Percentiles rank a stretch among this genome's conserved stretches.
Evolutionary conservation across 30 jellyfish, hydroid and myxozoan species (phyloP).

Genomic region (Morbakka virulenta): DNA sequence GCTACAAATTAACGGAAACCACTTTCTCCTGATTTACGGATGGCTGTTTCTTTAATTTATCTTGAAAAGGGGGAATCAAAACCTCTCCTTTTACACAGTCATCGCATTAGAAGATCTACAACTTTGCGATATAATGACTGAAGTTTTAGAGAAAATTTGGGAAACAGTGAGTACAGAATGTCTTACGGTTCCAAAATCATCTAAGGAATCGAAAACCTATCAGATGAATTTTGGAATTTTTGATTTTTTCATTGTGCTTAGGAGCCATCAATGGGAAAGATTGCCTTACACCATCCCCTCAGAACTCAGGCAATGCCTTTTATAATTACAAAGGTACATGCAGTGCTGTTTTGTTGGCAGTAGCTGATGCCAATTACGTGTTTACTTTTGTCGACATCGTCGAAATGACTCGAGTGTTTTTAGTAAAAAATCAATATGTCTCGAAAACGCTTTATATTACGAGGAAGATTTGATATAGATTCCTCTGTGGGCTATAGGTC

Average conservation of each 20-base stretch:
- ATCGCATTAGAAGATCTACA: slow-evolving; percentile 11
- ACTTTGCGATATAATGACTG: slow-evolving; percentile 18
- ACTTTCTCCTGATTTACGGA: slow-evolving; percentile 9
- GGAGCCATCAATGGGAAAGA: slow-evolving; percentile 29
- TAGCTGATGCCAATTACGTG: slow-evolving; percentile 28
- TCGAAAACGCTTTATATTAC: too few species aligned
- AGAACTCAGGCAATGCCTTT: slow-evolving; percentile 18
- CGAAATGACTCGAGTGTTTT: slow-evolving; percentile 24
- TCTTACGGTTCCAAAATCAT: neutral
- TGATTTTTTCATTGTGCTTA: slow-evolving; percentile 12
- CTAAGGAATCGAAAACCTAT: slow-evolving; percentile 4
- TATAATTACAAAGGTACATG: slow-evolving; percentile 20
- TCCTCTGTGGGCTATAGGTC: too few species aligned
- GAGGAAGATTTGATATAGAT: too few species aligned
- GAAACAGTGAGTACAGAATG: slow-evolving; percentile 12
- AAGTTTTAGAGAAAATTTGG: slow-evolving; percentile 33
- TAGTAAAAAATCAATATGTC: too few species aligned
- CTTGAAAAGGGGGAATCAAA: slow-evolving; percentile 45
- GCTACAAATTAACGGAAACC: slow-evolving; percentile 11
- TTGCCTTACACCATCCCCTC: slow-evolving; percentile 2
- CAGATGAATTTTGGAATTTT: slow-evolving; percentile 23
- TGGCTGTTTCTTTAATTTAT: slow-evolving; percentile 22
- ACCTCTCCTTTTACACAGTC: slow-evolving; percentile 16
- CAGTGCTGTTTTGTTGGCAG: slow-evolving; percentile 7
- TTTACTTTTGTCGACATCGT: slow-evolving; percentile 20